Evolutionary conservation across 2,113 vertebrate genomes (phyloP), one percentile per base, ranked within the genome.

Genomic region (Aphelocoma coerulescens): DNA sequence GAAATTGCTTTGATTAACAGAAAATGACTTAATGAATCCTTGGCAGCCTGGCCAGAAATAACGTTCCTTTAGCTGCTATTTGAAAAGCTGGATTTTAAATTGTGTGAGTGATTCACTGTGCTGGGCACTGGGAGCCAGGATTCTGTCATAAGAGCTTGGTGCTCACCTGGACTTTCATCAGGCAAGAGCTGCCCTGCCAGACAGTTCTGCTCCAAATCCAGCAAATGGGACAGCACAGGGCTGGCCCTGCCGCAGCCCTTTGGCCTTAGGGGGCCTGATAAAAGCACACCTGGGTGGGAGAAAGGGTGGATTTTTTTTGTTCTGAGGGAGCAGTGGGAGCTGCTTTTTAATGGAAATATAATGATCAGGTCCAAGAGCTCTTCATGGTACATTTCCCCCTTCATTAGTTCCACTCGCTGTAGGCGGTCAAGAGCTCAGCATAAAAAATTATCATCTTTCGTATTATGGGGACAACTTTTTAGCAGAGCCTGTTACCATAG

Each of bases 1-100:
- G 72, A 77, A 93, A 95, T 83, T 35, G 67, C 89, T 93, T 44
- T 91, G 78, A 85, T 90, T 87, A 93, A 51, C 55, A 88, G 78
- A 79, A 67, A 76, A 88, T 80, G 52, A 59, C 55, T 75, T 85
- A 85, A 91, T 55, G 85, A 94, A 59, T 35, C 57, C 72, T 69
- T 94, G 85, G 44, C 85, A 91, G 67, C 54, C 16, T 30, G 35
- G 58, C 69, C 63, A 94, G 93, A 89, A 88, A 88, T 66, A 89
- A 81, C 1, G 5, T 43, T 76, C 37, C 71, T 88, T 82, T 55
- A 69, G 62, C 49, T 62, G 62, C 0, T 0, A 54, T 83, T 80
- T 76, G 3, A 62, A 89, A 91, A 85, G 55, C 49, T 85, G 51
- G 6, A 21, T 90, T 91, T 93, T 58, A 77, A 76, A 76, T 58